Conservation (phyloP, 2,113 vertebrate genomes). For the Arvicanthis niloticus region DNA sequence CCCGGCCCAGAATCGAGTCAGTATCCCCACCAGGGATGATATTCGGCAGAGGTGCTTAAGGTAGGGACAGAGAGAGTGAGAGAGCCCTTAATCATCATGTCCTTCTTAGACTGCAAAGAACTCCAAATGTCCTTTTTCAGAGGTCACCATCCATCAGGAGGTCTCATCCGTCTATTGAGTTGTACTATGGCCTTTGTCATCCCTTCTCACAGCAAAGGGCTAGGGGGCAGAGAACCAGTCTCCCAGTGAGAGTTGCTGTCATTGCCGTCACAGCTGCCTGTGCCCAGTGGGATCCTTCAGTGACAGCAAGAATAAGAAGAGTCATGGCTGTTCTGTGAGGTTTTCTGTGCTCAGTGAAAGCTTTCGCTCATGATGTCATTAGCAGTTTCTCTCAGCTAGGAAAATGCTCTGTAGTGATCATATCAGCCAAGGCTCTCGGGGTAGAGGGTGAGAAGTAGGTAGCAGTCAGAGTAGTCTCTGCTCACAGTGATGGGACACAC, state of each 20-base stretch:
- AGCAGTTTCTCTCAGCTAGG: background rate
- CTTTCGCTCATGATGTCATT: background rate
- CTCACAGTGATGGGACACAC: background rate
- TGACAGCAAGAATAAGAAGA: background rate
- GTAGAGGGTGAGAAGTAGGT: accelerated
- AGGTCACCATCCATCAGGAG: background rate
- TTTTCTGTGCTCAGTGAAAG: background rate
- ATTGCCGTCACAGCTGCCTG: background rate
- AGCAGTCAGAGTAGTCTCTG: background rate
- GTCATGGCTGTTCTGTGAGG: accelerated
- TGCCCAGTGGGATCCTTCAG: background rate
- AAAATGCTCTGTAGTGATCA: background rate
- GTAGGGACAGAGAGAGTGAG: background rate
- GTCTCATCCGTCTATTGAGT: too few species aligned
- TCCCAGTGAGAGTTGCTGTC: background rate
- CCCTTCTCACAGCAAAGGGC: background rate
- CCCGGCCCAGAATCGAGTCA: background rate
- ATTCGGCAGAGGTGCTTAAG: accelerated
- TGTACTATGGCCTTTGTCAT: background rate
- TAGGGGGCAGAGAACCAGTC: too few species aligned
- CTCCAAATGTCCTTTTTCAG: background rate
- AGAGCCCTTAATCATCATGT: background rate
- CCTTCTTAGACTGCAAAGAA: background rate
- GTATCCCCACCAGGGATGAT: background rate
- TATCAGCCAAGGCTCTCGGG: background rate